Base-by-base conservation (phyloP, 2,888 invertebrate species). In the Meiosimyza decipiens region DNA sequence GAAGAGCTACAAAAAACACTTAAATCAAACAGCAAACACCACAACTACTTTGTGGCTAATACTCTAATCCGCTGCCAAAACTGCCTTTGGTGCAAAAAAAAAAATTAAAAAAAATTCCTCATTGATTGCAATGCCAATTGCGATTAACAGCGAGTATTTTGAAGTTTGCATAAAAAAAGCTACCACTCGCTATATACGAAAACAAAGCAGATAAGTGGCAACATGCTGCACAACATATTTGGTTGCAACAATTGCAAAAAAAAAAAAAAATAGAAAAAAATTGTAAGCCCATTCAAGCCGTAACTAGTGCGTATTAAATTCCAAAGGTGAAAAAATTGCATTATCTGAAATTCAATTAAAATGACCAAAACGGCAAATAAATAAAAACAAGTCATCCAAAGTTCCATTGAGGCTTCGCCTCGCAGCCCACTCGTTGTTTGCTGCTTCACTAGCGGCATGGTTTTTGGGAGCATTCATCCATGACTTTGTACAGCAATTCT, bases 61-160 rank as follows among this genome's bases (percentile, higher is more conserved):
- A 22, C n/a, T 65, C 33, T 22, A 12, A n/a, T 28, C n/a, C 47
- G 51, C 12, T 33, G 11, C 3, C 4, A 59, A 15, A 33, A 28
- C 59, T 15, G 7, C 47, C n/a, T 18, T 16, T 6, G 22, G 55
- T 49, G 12, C 47, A 50, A 40, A 22, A 50, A 40, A 54, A 63
- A 73, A 60, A 67, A 47, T 52, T 62, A 62, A 16, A 72, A 68
- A 72, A 73, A 69, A 70, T 71, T 59, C 69, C 73, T 67, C 71
- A 72, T 72, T 75, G 71, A 70, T 62, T 72, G 70, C 72, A 71
- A 75, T 75, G 74, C 74, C 73, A 74, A 75, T 74, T 75, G 73
- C 74, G 71, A 73, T 74, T 71, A 74, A 74, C 73, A 73, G 63
- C 73, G 60, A 75, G 60, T 68, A 66, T 62, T 63, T 33, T 54